These are phyloP conservation scores for Huso huso DNA, from an alignment of 2,797 vertebrate species.

Conservation along the genomic window DNA sequence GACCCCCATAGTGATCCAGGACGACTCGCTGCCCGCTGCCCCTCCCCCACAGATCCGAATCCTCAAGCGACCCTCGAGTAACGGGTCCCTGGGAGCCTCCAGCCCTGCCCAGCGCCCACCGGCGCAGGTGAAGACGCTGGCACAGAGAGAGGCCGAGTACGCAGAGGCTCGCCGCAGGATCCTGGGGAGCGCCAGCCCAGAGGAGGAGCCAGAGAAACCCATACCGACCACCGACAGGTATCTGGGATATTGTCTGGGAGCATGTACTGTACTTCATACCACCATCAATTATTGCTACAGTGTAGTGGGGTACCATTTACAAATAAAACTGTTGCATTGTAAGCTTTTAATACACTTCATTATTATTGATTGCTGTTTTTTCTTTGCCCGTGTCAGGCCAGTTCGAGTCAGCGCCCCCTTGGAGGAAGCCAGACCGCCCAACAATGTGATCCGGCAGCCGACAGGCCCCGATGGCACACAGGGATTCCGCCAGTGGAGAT, in stretches of 20 bases:
- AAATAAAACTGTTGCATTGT: neutral
- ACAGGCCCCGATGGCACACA: constrained; percentile 84
- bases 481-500: constrained; percentile 94
- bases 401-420: constrained; percentile 57
- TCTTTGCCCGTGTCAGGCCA: constrained; percentile 35
- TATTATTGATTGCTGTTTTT: constrained; percentile 8
- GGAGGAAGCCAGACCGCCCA: constrained; percentile 78
- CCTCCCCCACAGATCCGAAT: constrained; percentile 92
- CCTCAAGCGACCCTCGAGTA: constrained; percentile 85
- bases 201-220: constrained; percentile 83
- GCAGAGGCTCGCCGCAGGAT: constrained; percentile 92
- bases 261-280: neutral
- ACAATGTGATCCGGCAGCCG: constrained; percentile 82
- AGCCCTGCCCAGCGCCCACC: constrained; percentile 68
- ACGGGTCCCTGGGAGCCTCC: constrained; percentile 74
- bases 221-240: constrained; percentile 74
- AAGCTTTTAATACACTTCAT: neutral
- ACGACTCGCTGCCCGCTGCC: constrained; percentile 77
- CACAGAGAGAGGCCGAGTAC: constrained; percentile 92
- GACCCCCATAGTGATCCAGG: constrained; percentile 88
- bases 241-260: no score
- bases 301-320: neutral
- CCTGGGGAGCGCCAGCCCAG: constrained; percentile 86
- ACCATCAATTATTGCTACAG: neutral
- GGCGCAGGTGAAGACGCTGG: constrained; percentile 85